Base-by-base conservation (phyloP, 2,888 invertebrate species). In the Caenorhabditis imperialis region DNA sequence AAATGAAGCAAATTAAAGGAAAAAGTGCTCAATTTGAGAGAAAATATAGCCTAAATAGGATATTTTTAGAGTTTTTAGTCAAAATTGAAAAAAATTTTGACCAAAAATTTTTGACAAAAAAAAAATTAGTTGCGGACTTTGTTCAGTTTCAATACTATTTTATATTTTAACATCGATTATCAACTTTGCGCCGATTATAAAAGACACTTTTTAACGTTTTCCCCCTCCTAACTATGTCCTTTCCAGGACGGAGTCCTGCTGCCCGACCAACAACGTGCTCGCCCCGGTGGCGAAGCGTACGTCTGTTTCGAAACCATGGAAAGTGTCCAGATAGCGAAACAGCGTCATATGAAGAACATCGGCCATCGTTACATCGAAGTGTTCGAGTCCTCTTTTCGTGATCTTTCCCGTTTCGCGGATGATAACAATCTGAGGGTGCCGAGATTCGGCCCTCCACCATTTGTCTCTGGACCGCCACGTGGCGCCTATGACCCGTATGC, bases 351-450 rank as follows among this genome's bases (percentile, higher is more conserved):
- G 76, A 76, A 80, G 50, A 76, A 75, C 50, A 77, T 80, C 20
- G 70, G 75, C 8, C 76, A 78, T 53, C 69, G 80, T 33, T 80
- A 80, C 60, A 80, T 80, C 47, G 80, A 80, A 57, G 75, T 80
- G 8, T 80, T 80, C 54, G 72, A 76, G 38, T 67, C 80, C 4
- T 48, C 72, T 5, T 57, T 58, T 16, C 58, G 67, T 1, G 80
- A 80, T 35, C 61, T 78, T 51, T 16, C 40, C 12, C 50, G 65
- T 30, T 77, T 75, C 48, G 73, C 70, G 16, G 69, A 75, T 12
- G 75, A 77, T 2, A 77, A 72, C 27, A 51, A 57, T 2, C 54
- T 77, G 12, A 50, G 69, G 18, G 51, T 73, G 12, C 79, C 77
- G 12, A 23, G 69, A 47, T 44, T 69, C 22, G 69, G 69, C 1